Percentiles rank a stretch among this genome's conserved stretches.
Evolutionary conservation across 2,888 invertebrate genomes (phyloP).

Genomic region (Synanthedon formicaeformis): DNA sequence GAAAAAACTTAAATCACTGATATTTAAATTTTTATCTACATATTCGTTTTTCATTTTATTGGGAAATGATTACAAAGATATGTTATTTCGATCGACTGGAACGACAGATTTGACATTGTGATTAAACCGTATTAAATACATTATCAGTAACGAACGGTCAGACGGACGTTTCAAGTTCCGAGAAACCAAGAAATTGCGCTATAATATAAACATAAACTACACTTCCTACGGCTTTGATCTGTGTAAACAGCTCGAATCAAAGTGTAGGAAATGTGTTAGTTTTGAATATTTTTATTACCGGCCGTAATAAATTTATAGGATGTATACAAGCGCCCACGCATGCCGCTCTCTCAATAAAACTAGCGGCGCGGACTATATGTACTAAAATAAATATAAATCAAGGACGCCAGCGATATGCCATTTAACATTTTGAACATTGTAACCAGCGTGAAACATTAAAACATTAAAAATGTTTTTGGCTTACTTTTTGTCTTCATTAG

Average conservation of each 20-base stretch:
- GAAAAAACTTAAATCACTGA: too few relatives aligned
- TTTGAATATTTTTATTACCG: slow-evolving; percentile 56
- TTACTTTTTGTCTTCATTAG: too few relatives aligned
- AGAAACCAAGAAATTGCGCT: slow-evolving; percentile 31
- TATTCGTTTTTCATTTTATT: too few relatives aligned
- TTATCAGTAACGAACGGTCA: too few relatives aligned
- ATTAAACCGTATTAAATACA: too few relatives aligned
- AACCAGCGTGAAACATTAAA: slow-evolving; percentile 2
- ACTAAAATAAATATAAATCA: slow-evolving; percentile 39
- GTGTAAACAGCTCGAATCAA: slow-evolving; percentile 63
- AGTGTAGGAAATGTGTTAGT: slow-evolving; percentile 65
- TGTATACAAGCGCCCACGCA: slow-evolving; percentile 55
- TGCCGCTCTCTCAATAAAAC: slow-evolving; percentile 38
- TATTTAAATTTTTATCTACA: too few relatives aligned
- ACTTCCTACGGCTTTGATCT: slow-evolving; percentile 60
- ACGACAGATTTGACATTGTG: too few relatives aligned
- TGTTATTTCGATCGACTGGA: too few relatives aligned
- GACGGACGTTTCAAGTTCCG: slow-evolving; percentile 22
- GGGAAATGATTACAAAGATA: too few relatives aligned
- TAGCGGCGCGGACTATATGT: slow-evolving; percentile 29
- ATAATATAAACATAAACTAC: slow-evolving; percentile 49
- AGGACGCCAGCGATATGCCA: slow-evolving; percentile 15
- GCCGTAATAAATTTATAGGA: slow-evolving; percentile 59
- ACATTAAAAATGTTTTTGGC: slow-evolving; percentile 11
- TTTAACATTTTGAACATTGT: neutral